These are phyloP conservation scores for Euzetes globulus DNA, from an alignment of 2,888 invertebrate species.

Conservation along the genomic window DNA sequence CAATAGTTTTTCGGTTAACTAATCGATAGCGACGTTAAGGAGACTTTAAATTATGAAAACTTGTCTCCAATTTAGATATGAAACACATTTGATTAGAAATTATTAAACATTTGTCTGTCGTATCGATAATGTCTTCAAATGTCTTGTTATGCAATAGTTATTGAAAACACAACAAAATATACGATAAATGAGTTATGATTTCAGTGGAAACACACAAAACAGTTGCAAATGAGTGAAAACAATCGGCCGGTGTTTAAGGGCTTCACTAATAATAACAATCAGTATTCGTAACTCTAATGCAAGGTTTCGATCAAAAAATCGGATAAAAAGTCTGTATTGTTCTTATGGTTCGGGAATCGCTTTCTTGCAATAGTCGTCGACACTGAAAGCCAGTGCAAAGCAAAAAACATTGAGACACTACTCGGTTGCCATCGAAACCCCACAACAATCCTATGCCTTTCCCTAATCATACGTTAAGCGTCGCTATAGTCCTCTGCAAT, in stretches of 20 bases:
- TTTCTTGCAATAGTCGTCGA: neutral
- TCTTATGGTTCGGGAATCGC: conserved; percentile 5
- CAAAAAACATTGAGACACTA: neutral
- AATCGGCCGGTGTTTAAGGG: no score
- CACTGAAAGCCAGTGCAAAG: neutral
- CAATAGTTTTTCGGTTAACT: no score
- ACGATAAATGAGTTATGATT: no score
- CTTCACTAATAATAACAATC: no score
- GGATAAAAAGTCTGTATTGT: neutral
- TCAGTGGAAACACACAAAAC: no score
- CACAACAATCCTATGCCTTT: neutral
- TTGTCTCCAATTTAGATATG: no score
- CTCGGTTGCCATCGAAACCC: neutral
- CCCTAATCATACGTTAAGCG: neutral
- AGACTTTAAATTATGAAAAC: no score
- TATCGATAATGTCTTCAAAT: neutral
- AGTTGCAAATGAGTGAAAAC: no score
- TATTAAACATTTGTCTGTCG: no score
- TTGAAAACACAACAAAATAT: neutral
- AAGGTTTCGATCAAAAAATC: neutral
- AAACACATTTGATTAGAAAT: no score
- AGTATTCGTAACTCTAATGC: neutral
- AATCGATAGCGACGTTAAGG: no score
- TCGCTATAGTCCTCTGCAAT: neutral
- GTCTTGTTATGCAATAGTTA: neutral